phyloP scores from a whole-genome alignment of 2,113 vertebrate genomes.

The Myocastor coypus region DNA sequence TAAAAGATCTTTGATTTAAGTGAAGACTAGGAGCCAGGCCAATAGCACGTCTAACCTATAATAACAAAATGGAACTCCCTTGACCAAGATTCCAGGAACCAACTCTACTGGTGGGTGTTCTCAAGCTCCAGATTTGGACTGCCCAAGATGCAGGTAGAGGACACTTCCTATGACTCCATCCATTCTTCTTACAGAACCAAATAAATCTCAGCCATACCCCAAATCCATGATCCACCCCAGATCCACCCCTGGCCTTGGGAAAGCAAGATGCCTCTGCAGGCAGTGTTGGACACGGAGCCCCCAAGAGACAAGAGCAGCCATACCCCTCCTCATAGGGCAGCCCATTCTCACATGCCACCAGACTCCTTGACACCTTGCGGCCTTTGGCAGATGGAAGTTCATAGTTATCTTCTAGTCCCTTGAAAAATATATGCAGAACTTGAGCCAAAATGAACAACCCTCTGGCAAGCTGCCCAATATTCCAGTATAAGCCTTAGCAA shows the following conservation, averaged over 20 bases:
- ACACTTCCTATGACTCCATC: not conserved
- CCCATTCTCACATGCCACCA: conserved; percentile 60
- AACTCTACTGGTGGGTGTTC: not conserved
- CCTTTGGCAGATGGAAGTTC: conserved; percentile 72
- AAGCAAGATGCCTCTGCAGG: not conserved
- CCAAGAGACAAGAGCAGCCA: not conserved
- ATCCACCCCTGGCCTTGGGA: not conserved
- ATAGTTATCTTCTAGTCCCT: conserved; percentile 79
- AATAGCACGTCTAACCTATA: accelerated
- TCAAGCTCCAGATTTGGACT: not conserved
- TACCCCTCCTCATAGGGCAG: conserved; percentile 74
- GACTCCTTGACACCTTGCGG: conserved; percentile 44
- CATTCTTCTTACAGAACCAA: not conserved
- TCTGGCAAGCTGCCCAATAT: not conserved
- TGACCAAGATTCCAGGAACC: not conserved
- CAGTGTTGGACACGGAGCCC: not conserved
- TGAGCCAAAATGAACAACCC: not conserved
- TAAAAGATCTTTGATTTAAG: not conserved
- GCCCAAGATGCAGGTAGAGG: not conserved
- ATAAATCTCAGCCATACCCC: not conserved
- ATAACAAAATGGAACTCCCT: not conserved
- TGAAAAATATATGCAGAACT: conserved; percentile 11
- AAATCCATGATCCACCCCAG: not conserved
- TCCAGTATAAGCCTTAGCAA: not conserved
- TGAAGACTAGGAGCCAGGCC: not conserved